Base-by-base conservation (phyloP, 2,888 invertebrate genomes). In the Lithophane leautieri region DNA sequence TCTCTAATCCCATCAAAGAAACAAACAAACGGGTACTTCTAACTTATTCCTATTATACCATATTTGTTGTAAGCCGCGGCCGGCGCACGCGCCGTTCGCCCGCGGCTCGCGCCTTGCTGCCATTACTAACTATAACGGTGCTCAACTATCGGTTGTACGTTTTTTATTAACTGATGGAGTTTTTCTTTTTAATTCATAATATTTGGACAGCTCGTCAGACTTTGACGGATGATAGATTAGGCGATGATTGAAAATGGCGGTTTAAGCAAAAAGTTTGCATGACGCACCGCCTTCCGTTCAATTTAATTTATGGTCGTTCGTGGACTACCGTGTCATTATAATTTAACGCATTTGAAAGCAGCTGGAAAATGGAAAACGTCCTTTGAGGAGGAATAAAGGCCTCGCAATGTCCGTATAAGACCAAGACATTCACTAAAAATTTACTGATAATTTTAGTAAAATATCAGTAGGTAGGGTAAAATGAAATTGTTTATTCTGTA, bases 11-110 rank as follows among this genome's bases (percentile, higher is more conserved):
- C 25, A 75, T 76, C 79, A 75, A 75, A 76, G 71, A 74, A 85
- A 82, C 82, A 87, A 87, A 87, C 83, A 86, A 79, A 86, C 83
- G 42, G 73, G 81, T 79, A 85, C 77, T 81, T 76, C 69, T 73
- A 84, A 86, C 81, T 83, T 86, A 87, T 84, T 83, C 81, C 79
- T 67, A 84, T 78, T 86, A 79, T 88, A 88, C 88, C 86, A 79
- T 87, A 86, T 88, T 88, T 84, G 86, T 83, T 77, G 82, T 81
- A 42, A 82, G 73, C 68, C 72, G 78, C 79, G 73, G 60, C 65
- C 25, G 62, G 84, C 70, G 87, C 87, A 88, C 89, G 87, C 88
- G 89, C 89, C 81, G 58, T n/a, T 69, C 62, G 84, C 86, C 80
- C 67, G 86, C 84, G 85, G 89, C 81, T 74, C 76, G 84, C 77